These are phyloP conservation scores for Anoplolepis gracilipes DNA, from an alignment of 1,140 invertebrate species.

Conservation along the genomic window DNA sequence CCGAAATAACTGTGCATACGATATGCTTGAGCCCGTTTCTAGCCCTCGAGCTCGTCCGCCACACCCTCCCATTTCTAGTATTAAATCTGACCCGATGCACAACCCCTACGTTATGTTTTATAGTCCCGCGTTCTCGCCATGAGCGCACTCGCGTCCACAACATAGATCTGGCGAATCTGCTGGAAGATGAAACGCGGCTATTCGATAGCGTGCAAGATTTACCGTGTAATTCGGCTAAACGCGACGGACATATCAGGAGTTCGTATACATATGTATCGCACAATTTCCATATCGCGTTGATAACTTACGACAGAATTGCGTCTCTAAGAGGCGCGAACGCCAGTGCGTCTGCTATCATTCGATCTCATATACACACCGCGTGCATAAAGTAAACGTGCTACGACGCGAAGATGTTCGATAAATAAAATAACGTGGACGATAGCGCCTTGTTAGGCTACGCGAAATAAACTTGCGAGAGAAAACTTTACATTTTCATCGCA, in stretches of 20 bases:
- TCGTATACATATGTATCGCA: constrained; percentile 19
- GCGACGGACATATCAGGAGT: constrained; percentile 54
- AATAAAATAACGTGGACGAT: constrained; percentile 49
- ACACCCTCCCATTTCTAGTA: constrained; percentile 81
- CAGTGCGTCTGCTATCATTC: constrained; percentile 44
- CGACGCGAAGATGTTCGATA: constrained; percentile 11
- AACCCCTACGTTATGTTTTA: constrained; percentile 74
- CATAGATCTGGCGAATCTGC: constrained; percentile 12
- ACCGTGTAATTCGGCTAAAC: constrained; percentile 73
- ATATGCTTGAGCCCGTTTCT: constrained; percentile 70
- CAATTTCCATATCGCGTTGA: constrained; percentile 55
- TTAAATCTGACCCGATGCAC: constrained; percentile 81
- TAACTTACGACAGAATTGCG: constrained; percentile 47
- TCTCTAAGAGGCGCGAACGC: constrained; percentile 39
- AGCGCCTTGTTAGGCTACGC: not conserved
- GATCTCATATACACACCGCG: not conserved
- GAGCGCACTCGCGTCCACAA: constrained; percentile 33
- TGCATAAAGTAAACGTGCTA: constrained; percentile 31
- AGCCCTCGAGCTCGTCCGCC: constrained; percentile 70
- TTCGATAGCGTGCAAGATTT: constrained; percentile 76
- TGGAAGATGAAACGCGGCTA: constrained; percentile 72
- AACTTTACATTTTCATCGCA: not conserved
- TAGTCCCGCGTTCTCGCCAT: constrained; percentile 50
- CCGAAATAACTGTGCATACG: constrained; percentile 73
- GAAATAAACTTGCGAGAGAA: not conserved